Base-by-base conservation (phyloP, 2,888 invertebrate species). In the Napeogenes sylphis region DNA sequence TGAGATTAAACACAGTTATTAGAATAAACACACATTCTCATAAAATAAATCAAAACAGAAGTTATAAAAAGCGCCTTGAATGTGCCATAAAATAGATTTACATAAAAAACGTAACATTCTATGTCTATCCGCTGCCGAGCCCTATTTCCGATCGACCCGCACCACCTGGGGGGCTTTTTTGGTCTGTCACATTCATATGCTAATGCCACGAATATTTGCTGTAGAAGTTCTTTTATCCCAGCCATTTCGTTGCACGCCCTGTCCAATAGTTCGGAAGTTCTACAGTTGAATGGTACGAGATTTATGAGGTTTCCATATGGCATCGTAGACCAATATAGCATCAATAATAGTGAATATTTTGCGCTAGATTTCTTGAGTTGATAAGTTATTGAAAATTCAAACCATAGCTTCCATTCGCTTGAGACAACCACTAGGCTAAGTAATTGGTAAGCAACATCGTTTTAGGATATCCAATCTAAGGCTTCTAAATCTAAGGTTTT, bases 361-460 rank as follows among this genome's bases (percentile, higher is more conserved):
- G 59, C 46, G 51, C 45, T 21, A 13, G 12, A 30, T 6, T 53
- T 63, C 6, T 21, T 30, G 6, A 51, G 30, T 51, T 21, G 8
- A 12, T 30, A 21, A n/a, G 8, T 12, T 30, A n/a, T 47, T 12
- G 6, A 35, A 58, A 47, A n/a, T 58, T 51, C 21, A 14, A 55
- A 45, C 13, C 14, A 6, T 21, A 59, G 12, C 38, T 64, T 55
- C 45, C 56, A 58, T 47, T 59, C 60, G 62, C 61, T 62, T 77
- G 83, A 84, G 81, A 86, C 87, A 88, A 88, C 87, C 84, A 87
- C 87, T 88, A 84, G 75, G 72, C 78, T 84, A 85, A 88, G 86
- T 88, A 87, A 89, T 87, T 87, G 86, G 83, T 80, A 78, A 80
- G 81, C 83, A 83, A 77, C 81, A 78, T 79, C 66, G 71, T 73